These are phyloP conservation scores for Eulemur rubriventer DNA, from an alignment of 2,797 vertebrate species.

Conservation along the genomic window DNA sequence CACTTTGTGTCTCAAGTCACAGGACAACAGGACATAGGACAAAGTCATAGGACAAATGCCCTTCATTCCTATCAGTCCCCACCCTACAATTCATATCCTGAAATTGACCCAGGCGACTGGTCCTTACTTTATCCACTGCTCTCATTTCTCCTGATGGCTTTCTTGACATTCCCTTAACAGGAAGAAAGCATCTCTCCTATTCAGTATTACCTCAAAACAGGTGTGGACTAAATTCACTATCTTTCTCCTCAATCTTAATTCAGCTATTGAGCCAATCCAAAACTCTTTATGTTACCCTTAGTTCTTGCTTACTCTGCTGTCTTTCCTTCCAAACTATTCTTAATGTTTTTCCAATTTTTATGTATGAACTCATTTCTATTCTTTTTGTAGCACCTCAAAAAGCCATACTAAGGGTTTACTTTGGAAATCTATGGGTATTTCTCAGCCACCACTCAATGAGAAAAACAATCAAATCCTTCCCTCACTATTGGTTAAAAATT, in stretches of 20 bases:
- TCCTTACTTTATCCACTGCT: slow-evolving; percentile 17
- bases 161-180: neutral
- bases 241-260: slow-evolving; percentile 33
- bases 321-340: neutral
- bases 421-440: slow-evolving; percentile 1
- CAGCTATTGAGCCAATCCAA: neutral
- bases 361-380: neutral
- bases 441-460: slow-evolving; percentile 2
- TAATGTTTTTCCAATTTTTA: slow-evolving; percentile 15
- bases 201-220: slow-evolving; percentile 6
- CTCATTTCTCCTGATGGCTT: slow-evolving; percentile 15
- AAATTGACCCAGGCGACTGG: neutral
- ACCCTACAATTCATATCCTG: neutral
- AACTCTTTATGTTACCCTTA: neutral
- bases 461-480: slow-evolving; percentile 44
- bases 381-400: slow-evolving; percentile 20
- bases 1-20: neutral
- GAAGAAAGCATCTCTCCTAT: slow-evolving; percentile 6
- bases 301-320: neutral
- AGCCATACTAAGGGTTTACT: neutral
- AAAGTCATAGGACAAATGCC: neutral
- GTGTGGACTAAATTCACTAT: neutral
- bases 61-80: neutral
- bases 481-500: neutral
- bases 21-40: neutral